Evolutionary conservation across 2,888 invertebrate genomes (phyloP).

Genomic region (Alcis repandata): DNA sequence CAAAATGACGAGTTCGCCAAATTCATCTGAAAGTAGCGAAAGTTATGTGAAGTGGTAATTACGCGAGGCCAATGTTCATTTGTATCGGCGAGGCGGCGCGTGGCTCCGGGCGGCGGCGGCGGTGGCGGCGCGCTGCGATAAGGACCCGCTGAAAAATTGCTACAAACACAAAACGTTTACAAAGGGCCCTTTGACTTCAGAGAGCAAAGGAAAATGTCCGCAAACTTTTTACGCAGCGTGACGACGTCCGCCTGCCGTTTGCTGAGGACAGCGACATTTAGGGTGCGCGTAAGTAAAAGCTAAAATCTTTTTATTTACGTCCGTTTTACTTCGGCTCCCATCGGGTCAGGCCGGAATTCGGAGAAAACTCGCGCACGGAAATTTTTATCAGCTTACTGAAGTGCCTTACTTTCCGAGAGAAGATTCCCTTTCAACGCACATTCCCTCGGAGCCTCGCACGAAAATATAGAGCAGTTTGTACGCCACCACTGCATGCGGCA

Average conservation of each 20-base stretch:
- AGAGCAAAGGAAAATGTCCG: conserved; percentile 19
- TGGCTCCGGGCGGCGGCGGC: not conserved
- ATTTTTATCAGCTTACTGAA: conserved; percentile 10
- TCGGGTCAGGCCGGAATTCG: conserved; percentile 3
- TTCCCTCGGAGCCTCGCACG: not conserved
- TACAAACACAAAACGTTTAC: conserved; percentile 21
- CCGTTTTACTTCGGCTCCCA: conserved; percentile 1
- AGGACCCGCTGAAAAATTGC: conserved; percentile 4
- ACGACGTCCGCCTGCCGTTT: conserved; percentile 8
- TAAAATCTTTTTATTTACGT: conserved; percentile 29
- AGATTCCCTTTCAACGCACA: conserved; percentile 1
- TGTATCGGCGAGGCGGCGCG: not conserved
- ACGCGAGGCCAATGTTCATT: not conserved
- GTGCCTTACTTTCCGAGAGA: conserved; percentile 4
- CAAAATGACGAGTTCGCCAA: not conserved
- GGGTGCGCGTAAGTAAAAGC: conserved; percentile 13
- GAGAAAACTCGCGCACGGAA: conserved; percentile 5
- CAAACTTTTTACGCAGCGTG: conserved; percentile 12
- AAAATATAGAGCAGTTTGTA: not conserved
- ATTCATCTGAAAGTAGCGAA: not conserved
- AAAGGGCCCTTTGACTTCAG: conserved; percentile 13
- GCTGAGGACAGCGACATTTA: conserved; percentile 20
- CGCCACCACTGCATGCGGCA: not conserved
- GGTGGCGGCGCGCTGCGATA: not conserved
- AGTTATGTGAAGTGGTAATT: not conserved